A percentile compares a stretch with the other conserved stretches of the same genome.
phyloP scores from a whole-genome alignment of 2,113 vertebrate species.

The Eptatretus burgeri region DNA sequence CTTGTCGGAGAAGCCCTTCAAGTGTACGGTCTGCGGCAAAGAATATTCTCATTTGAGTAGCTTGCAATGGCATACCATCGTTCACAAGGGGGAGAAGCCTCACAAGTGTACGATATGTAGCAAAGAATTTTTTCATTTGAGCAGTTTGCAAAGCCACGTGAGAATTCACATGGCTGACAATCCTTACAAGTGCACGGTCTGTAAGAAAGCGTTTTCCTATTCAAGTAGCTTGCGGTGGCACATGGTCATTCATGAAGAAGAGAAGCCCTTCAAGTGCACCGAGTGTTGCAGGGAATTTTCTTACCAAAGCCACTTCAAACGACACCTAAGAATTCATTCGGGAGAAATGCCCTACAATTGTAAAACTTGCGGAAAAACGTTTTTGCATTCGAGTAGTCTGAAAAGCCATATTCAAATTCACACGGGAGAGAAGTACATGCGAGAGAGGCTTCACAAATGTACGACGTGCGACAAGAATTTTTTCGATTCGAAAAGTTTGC shows the following conservation, averaged over 20 bases:
- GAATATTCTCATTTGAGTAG: not conserved
- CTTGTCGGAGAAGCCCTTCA: not conserved
- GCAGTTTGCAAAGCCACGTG: not conserved
- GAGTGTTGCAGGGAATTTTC: constrained; percentile 74
- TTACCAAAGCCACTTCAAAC: constrained; percentile 74
- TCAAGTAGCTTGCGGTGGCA: constrained; percentile 1
- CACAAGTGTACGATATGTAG: not conserved
- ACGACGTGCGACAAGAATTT: constrained; percentile 4
- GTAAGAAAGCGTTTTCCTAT: not conserved
- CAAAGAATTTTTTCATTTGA: not conserved
- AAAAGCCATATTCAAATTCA: constrained; percentile 87
- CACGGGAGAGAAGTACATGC: constrained; percentile 27
- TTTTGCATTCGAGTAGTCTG: constrained; percentile 87
- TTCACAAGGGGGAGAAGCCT: constrained; percentile 4
- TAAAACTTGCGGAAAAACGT: constrained; percentile 93
- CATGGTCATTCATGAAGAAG: not conserved
- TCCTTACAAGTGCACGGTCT: constrained; percentile 1
- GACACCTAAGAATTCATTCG: constrained; percentile 90
- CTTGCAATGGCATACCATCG: not conserved
- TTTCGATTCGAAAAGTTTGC: not conserved
- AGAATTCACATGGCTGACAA: not conserved
- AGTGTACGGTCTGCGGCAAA: constrained; percentile 1
- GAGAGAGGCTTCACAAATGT: not conserved
- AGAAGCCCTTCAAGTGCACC: constrained; percentile 39
- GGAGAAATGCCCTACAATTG: constrained; percentile 96